Percentiles rank a stretch among this genome's conserved stretches.
Evolutionary conservation across 2,797 vertebrate species (phyloP).

Genomic region (Liasis olivaceus): DNA sequence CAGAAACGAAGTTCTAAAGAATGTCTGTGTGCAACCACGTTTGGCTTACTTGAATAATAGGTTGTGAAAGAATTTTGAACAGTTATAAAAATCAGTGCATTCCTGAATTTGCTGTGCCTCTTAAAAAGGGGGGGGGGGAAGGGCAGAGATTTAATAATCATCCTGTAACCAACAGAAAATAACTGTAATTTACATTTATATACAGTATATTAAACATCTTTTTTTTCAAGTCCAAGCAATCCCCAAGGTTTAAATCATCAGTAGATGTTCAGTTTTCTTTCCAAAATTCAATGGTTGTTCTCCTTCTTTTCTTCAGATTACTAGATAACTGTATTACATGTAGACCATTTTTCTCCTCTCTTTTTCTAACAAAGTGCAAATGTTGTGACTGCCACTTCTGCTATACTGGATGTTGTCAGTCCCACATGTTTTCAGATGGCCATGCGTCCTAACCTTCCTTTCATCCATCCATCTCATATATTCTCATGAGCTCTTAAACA

Average conservation of each 20-base stretch:
- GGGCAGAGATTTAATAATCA: constrained; percentile 61
- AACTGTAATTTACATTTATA: constrained; percentile 85
- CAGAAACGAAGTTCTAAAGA: background rate
- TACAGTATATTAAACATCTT: constrained; percentile 80
- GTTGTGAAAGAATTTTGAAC: background rate
- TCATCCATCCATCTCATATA: constrained; percentile 68
- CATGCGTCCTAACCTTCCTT: constrained; percentile 31
- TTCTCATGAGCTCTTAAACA: constrained; percentile 82
- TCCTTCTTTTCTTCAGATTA: constrained; percentile 59
- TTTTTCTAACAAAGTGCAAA: constrained; percentile 80
- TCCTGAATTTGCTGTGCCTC: constrained; percentile 18
- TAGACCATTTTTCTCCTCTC: constrained; percentile 65
- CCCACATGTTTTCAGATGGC: constrained; percentile 51
- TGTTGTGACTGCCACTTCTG: constrained; percentile 68
- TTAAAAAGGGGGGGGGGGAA: background rate
- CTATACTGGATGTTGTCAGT: constrained; percentile 60
- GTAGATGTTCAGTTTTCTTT: constrained; percentile 74
- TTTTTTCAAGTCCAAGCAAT: constrained; percentile 66
- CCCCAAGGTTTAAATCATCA: constrained; percentile 73
- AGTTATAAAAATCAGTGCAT: constrained; percentile 47
- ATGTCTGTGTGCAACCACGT: background rate
- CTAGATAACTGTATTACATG: constrained; percentile 69
- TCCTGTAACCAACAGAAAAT: constrained; percentile 76
- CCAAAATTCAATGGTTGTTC: constrained; percentile 54
- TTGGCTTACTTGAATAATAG: background rate